A percentile compares a stretch with the other conserved stretches of the same genome.
These are phyloP conservation scores for Chaetophractus vellerosus DNA, from an alignment of 2,797 vertebrate species.

Conservation along the genomic window DNA sequence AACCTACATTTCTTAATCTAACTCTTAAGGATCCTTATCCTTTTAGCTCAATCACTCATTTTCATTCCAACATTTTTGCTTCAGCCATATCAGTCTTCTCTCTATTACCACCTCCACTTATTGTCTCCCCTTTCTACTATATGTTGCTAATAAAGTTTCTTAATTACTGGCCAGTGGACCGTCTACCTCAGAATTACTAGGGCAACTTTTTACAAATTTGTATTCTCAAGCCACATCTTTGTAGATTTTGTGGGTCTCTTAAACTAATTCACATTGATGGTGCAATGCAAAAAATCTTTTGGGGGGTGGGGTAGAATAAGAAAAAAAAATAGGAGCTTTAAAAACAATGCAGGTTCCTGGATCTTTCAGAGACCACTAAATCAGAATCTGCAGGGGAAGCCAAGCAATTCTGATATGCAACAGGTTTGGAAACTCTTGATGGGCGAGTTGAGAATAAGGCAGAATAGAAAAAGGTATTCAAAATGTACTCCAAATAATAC, in stretches of 20 bases:
- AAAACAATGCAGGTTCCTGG: conserved; percentile 20
- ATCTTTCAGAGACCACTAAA: not conserved
- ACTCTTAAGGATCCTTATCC: not conserved
- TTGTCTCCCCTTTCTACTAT: not conserved
- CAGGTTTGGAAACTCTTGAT: conserved; percentile 3
- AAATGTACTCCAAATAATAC: conserved; percentile 28
- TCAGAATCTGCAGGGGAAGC: not conserved
- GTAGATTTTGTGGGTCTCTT: conserved; percentile 5
- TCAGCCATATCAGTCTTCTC: not conserved
- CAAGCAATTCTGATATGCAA: not conserved
- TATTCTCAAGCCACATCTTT: not conserved
- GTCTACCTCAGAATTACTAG: conserved; percentile 24
- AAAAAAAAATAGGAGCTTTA: conserved; percentile 16
- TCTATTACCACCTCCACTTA: not conserved
- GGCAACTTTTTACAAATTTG: conserved; percentile 2
- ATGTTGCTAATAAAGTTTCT: conserved; percentile 34
- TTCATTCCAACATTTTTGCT: not conserved
- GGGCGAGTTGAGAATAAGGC: conserved; percentile 9
- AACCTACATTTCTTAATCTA: not conserved
- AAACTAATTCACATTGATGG: not conserved
- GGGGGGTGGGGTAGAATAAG: not conserved
- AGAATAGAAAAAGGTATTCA: conserved; percentile 4
- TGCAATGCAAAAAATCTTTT: not conserved
- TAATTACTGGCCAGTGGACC: not conserved
- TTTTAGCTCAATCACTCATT: not conserved